Percentiles rank a stretch among this genome's conserved stretches.
Evolutionary conservation across 2,888 invertebrate genomes (phyloP).

Genomic region (Flexamia atlantica): DNA sequence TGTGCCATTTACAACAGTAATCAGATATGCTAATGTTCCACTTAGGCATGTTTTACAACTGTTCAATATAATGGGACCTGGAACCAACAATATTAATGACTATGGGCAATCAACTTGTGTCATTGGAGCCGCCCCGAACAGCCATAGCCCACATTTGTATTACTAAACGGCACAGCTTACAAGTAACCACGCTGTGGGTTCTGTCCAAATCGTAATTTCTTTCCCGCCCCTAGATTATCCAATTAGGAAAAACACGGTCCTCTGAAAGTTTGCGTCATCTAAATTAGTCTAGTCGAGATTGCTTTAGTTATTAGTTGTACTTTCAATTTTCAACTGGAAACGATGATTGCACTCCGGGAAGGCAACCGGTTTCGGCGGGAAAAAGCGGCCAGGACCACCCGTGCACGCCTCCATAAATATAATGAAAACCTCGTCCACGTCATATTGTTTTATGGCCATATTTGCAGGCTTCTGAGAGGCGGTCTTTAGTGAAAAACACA

Average conservation of each 20-base stretch:
- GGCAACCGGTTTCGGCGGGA: slow-evolving; percentile 43
- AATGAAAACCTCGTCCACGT: slow-evolving; percentile 49
- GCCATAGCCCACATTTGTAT: not conserved
- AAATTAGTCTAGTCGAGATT: slow-evolving; percentile 22
- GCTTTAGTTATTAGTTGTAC: slow-evolving; percentile 39
- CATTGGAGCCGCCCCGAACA: not conserved
- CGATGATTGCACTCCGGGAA: slow-evolving; percentile 3
- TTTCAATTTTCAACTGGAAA: slow-evolving; percentile 33
- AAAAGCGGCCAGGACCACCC: slow-evolving; percentile 29
- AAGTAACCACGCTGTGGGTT: not conserved
- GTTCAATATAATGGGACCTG: not conserved
- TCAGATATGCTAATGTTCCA: not conserved
- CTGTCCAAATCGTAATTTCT: not conserved
- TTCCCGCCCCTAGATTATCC: slow-evolving; percentile 23
- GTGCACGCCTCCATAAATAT: slow-evolving; percentile 10
- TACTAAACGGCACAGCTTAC: not conserved
- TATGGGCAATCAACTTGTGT: not conserved
- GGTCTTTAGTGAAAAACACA: slow-evolving; percentile 28
- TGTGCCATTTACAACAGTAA: no score
- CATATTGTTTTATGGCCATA: slow-evolving; percentile 48
- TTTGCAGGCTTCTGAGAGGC: not conserved
- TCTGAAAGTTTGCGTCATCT: slow-evolving; percentile 25
- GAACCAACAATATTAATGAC: not conserved
- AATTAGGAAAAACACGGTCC: slow-evolving; percentile 18
- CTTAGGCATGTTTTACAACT: no score